Base-by-base conservation (phyloP, 2,797 vertebrate genomes). In the Enteromius afrohamiltoni region DNA sequence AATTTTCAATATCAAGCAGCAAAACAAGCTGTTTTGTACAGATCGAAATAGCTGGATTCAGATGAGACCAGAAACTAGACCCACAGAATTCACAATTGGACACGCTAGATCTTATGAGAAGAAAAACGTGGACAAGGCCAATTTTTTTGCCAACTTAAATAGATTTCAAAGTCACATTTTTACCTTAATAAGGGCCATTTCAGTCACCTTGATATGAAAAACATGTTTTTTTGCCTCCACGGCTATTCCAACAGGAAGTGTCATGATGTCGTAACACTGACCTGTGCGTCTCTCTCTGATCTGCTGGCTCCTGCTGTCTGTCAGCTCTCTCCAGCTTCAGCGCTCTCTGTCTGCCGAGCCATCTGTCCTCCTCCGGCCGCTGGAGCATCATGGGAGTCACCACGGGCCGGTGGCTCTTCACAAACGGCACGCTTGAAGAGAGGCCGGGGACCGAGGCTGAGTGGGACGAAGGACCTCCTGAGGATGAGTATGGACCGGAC, bases 271-370 rank as follows among this genome's bases (percentile, higher is more conserved):
- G 10, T 2, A 51, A 31, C 29, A 73, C 89, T 77, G 86, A 99
- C 98, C 97, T 96, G 93, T 96, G 90, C 14, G 94, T 91, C 80
- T 98, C 97, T 0, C 95, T 93, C 80, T 96, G 94, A 84, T 99
- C 98, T 5, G 86, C 65, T 0, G 89, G 77, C 42, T 98, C 97
- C 83, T 97, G 92, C 91, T 97, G 97, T 40, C 97, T 94, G 79
- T 99, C 98, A 64, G 97, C 97, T 85, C 98, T 99, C 92, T 99
- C 98, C 83, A 97, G 96, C 34, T 97, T 94, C 77, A 98, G 94
- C 55, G 95, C 96, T 73, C 97, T 95, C 90, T 98, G 97, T 65
- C 97, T 94, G 0, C 96, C 97, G 91, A 98, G 91, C 98, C 97
- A 99, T 87, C 97, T 96, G 92, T 99, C 98, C 91, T 99, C 98